Evolutionary conservation across 2,113 vertebrate genomes (phyloP), one percentile per base, ranked within the genome.

Genomic region (Phyllostomus hastatus): DNA sequence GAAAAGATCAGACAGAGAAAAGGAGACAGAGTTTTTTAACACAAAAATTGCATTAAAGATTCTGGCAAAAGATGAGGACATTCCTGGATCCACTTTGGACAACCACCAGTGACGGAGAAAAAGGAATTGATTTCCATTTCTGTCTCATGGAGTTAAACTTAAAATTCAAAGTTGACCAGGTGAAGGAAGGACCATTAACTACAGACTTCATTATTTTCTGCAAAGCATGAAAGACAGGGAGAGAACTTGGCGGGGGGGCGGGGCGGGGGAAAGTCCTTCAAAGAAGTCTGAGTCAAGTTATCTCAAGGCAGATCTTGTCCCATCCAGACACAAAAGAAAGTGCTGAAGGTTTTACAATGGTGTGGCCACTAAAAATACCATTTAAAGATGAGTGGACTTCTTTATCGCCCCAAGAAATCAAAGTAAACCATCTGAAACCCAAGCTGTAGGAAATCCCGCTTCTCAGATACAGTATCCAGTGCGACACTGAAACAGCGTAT

Each of bases 331-430:
- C 70, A 70, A 54, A 95, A 59, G 80, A 67, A 88, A 38, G 28
- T 66, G 54, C 35, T 41, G 26, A 61, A n/a, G 41, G 48, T 69
- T 91, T 93, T 82, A 41, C 28, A 24, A 16, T 19, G 48, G 22
- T 16, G 7, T 67, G 35, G 64, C 38, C 81, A 85, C 73, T 90
- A 26, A 82, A 72, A 95, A 61, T 12, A 33, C 41, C 7, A 33
- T 59, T 94, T 92, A 59, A 80, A 91, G 72, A 96, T 17, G 48
- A 90, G 41, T 38, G 88, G 80, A 72, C 76, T 79, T 90, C 69
- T 94, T 96, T 98, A 97, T 97, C 73, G 0, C 41, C 38, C 50
- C 28, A 66, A 87, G 97, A 96, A 96, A 97, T 97, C 95, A 87
- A 91, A 97, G 95, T 95, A 90, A 92, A 52, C 64, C 82, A 14